These are phyloP conservation scores for Limnephilus lunatus DNA, from an alignment of 2,888 invertebrate species.

Conservation along the genomic window DNA sequence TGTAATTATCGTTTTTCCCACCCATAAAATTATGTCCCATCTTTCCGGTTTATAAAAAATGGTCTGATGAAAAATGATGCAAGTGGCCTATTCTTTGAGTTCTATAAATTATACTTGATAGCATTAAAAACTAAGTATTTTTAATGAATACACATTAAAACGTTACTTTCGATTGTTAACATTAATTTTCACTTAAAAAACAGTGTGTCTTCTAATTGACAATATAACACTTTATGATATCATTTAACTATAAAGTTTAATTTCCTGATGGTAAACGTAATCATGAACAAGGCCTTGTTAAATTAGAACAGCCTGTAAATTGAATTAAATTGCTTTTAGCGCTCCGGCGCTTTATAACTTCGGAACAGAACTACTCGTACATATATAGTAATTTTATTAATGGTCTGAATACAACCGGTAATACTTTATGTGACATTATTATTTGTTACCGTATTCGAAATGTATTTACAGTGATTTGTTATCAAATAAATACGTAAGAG, in stretches of 20 bases:
- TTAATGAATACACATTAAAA: no score
- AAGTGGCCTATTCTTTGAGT: no score
- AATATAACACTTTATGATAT: not conserved
- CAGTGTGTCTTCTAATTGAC: no score
- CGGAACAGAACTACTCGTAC: not conserved
- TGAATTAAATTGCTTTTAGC: not conserved
- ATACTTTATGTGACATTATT: not conserved
- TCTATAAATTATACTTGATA: no score
- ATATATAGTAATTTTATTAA: not conserved
- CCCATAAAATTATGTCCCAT: no score
- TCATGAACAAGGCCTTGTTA: not conserved
- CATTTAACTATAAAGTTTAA: not conserved
- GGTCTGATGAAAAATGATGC: no score
- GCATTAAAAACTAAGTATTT: no score
- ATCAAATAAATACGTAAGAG: not conserved
- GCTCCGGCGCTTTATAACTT: not conserved
- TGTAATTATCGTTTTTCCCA: no score
- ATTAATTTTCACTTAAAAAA: no score
- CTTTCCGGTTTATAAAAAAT: no score
- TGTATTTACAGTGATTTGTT: not conserved
- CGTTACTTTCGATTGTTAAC: no score
- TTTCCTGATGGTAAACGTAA: not conserved
- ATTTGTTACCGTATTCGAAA: not conserved
- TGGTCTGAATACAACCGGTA: not conserved
- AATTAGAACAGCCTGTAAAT: not conserved